Evolutionary conservation across 53 echinoderm and acorn worm genomes (phyloP).

Genomic region (Henricia sp.): DNA sequence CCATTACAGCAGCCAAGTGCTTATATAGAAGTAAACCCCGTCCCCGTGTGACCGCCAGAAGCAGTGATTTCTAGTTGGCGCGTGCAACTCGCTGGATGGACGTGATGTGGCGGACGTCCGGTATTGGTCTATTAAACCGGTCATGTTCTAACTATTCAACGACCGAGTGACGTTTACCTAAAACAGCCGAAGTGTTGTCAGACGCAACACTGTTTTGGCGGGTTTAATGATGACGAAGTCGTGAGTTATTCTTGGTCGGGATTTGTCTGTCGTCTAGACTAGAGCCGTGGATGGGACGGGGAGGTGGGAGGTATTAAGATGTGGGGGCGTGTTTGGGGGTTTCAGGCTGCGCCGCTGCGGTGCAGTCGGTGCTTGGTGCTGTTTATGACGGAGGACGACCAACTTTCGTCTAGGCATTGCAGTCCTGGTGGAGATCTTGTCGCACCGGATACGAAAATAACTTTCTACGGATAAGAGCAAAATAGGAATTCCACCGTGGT

Average conservation of each 20-base stretch:
- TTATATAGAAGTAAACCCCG: conserved; percentile 1
- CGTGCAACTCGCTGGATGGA: conserved; percentile 43
- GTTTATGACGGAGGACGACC: no score
- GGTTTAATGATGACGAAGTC: conserved; percentile 46
- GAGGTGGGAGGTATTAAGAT: background rate
- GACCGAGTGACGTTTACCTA: conserved; percentile 29
- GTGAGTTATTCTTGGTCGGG: conserved; percentile 26
- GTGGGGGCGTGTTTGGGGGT: conserved; percentile 32
- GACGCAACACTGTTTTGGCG: conserved; percentile 35
- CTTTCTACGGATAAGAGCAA: no score
- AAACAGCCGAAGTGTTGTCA: conserved; percentile 40
- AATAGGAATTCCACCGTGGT: no score
- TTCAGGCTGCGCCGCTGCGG: background rate
- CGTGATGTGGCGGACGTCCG: conserved; percentile 55
- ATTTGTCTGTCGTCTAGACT: conserved; percentile 17
- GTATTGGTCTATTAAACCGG: conserved; percentile 30
- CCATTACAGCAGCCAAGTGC: no score
- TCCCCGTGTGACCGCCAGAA: conserved; percentile 45
- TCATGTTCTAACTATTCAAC: conserved; percentile 27
- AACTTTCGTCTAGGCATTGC: no score
- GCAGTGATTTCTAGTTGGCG: background rate
- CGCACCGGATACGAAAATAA: no score
- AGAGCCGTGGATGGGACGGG: background rate
- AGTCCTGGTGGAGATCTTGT: no score
- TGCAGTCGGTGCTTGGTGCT: no score